A percentile compares a stretch with the other conserved stretches of the same genome.
Evolutionary conservation across 2,888 invertebrate genomes (phyloP).

Genomic region (Conistra vaccinii): DNA sequence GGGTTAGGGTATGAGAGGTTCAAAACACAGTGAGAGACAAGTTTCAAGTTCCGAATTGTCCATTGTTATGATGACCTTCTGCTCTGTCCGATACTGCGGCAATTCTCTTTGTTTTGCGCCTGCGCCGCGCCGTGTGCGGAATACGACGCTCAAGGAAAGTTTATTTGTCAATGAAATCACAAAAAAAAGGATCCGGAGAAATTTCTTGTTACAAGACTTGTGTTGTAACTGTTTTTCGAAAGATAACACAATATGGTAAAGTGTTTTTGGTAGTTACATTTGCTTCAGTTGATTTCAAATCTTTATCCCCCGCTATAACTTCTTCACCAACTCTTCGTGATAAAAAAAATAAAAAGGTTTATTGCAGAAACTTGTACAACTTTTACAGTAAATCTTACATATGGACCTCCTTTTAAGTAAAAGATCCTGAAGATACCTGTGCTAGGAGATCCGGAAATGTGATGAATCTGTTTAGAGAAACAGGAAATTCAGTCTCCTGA

Average conservation of each 20-base stretch:
- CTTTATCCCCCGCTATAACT: too few species aligned
- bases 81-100: conserved; percentile 6
- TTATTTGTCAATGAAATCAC: conserved; percentile 62
- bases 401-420: too few species aligned
- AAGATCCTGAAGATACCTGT: too few species aligned
- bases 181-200: conserved; percentile 63
- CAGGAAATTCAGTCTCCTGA: too few species aligned
- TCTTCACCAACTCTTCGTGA: too few species aligned
- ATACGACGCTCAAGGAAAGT: conserved; percentile 68
- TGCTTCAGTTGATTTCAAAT: not conserved
- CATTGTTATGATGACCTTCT: conserved; percentile 49
- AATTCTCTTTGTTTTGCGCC: conserved; percentile 52
- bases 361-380: too few species aligned
- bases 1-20: not conserved
- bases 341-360: too few species aligned
- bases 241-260: not conserved
- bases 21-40: not conserved
- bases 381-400: too few species aligned
- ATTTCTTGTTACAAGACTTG: conserved; percentile 41
- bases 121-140: conserved; percentile 53
- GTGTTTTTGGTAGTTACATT: not conserved
- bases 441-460: too few species aligned
- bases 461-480: too few species aligned
- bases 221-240: conserved; percentile 53
- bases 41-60: conserved; percentile 3